These are phyloP conservation scores for Venustaconcha ellipsiformis DNA, from an alignment of 1,140 invertebrate species.

Conservation along the genomic window DNA sequence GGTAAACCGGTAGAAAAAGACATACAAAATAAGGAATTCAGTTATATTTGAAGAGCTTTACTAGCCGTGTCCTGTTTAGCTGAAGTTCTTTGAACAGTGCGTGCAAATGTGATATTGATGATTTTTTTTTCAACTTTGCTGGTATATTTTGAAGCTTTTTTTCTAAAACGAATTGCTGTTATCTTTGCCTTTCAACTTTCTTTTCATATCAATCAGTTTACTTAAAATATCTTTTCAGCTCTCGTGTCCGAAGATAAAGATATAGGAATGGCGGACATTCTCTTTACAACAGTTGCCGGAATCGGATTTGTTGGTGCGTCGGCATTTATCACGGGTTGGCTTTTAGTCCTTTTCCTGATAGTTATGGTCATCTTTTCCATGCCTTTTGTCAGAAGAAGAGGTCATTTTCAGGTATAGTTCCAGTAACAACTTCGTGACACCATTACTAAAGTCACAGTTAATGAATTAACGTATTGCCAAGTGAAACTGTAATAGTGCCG, in stretches of 20 bases:
- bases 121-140: too few relatives aligned
- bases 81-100: too few relatives aligned
- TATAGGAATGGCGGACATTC: conserved; percentile 21
- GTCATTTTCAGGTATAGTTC: conserved; percentile 86
- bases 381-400: conserved; percentile 86
- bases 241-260: too few relatives aligned
- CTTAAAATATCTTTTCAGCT: too few relatives aligned
- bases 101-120: too few relatives aligned
- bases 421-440: not conserved
- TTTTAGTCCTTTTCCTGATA: conserved; percentile 79
- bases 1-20: not conserved
- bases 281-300: conserved; percentile 37
- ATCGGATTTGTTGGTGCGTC: conserved; percentile 33
- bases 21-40: too few relatives aligned
- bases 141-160: too few relatives aligned
- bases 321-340: conserved; percentile 79
- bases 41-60: too few relatives aligned
- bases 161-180: too few relatives aligned
- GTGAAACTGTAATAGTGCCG: not conserved
- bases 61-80: too few relatives aligned
- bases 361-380: conserved; percentile 89
- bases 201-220: too few relatives aligned
- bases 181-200: too few relatives aligned
- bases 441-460: not conserved
- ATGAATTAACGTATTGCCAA: not conserved